Base-by-base conservation (phyloP, 2,113 vertebrate species). In the Elgaria multicarinata region DNA sequence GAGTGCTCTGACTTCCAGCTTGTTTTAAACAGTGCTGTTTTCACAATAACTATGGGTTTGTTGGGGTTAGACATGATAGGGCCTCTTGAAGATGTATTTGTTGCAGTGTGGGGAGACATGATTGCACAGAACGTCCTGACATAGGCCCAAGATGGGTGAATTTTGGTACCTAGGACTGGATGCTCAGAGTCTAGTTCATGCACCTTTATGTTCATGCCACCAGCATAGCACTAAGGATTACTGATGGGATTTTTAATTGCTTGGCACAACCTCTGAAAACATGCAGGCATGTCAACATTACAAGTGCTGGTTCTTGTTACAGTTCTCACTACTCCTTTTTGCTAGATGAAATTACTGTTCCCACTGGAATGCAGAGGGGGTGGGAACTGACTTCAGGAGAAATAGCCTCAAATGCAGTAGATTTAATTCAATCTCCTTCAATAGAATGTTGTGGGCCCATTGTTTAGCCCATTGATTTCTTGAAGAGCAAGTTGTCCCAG, bases 41-140 rank as follows among this genome's bases (percentile, higher is more conserved):
- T 78, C 87, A 79, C 85, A 79, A 1, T 46, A 86, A 86, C n/a
- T 89, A 3, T 64, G 74, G 33, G 58, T 33, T 6, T 0, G 2
- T 18, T 93, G 85, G 9, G 0, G 46, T 31, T 31, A n/a, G 0
- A 50, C 36, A 33, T 75, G 55, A 50, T 1, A 39, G 62, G 16
- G 76, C 53, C 74, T 83, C 90, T 92, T 93, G 39, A 86, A 93
- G 91, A 69, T 90, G 46, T 84, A 64, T 50, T 90, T 46, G 87
- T 75, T 77, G 76, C 78, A 87, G 89, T 5, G 55, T 83, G 42
- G 28, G 44, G 75, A 85, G 64, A 39, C 42, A 1, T 33, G 28
- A 84, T 83, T 89, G 76, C 87, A 77, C 76, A 86, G 55, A 87
- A 93, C 86, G 46, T 87, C 33, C 93, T 93, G 6, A 28, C 42